A percentile compares a stretch with the other conserved stretches of the same genome.
Evolutionary conservation across 2,888 invertebrate genomes (phyloP).

Genomic region (Orthosia incerta): DNA sequence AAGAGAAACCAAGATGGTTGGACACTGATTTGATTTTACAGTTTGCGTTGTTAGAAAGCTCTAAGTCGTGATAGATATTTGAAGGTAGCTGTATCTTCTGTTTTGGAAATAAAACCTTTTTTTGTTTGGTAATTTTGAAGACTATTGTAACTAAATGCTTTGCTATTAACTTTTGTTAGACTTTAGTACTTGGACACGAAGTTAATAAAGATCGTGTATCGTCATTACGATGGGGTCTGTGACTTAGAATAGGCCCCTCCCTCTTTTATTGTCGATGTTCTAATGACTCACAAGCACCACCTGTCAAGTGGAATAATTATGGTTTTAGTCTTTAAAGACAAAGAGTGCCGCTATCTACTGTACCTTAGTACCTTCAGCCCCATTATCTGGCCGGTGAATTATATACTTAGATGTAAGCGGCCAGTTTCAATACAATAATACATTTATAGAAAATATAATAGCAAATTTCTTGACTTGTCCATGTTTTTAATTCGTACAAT

Average conservation of each 20-base stretch:
- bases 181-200: conserved; percentile 43
- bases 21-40: conserved; percentile 62
- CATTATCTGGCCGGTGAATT: neutral
- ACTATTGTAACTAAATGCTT: conserved; percentile 45
- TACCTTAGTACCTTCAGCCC: neutral
- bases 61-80: conserved; percentile 63
- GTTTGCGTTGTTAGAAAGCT: conserved; percentile 53
- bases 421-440: neutral
- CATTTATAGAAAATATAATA: too few relatives aligned
- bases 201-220: conserved; percentile 38
- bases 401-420: neutral
- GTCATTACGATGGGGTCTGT: conserved; percentile 28
- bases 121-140: conserved; percentile 48
- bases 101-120: conserved; percentile 52
- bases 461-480: too few relatives aligned
- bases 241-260: conserved; percentile 18
- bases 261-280: conserved; percentile 10
- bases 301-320: conserved; percentile 4
- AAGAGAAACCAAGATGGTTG: conserved; percentile 53
- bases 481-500: too few relatives aligned
- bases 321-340: neutral
- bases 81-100: conserved; percentile 49
- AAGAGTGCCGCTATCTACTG: neutral
- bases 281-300: conserved; percentile 17
- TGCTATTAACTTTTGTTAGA: conserved; percentile 46